Evolutionary conservation across 2,797 vertebrate genomes (phyloP).

Genomic region (Pogonophryne albipinna): DNA sequence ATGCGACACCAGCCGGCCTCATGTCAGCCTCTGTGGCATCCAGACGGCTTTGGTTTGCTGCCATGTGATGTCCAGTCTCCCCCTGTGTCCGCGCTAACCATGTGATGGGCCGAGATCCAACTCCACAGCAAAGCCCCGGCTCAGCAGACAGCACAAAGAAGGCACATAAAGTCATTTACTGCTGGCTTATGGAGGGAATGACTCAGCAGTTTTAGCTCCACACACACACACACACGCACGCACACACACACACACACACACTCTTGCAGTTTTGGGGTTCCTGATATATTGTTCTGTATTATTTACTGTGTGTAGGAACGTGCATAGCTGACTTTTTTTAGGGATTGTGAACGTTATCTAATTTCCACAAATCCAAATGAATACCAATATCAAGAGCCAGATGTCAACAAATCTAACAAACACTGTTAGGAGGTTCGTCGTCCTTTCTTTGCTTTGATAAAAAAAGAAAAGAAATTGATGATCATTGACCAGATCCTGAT

Average conservation of each 20-base stretch:
- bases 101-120: constrained; percentile 54
- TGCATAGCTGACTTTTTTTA: background rate
- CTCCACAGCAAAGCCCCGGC: constrained; percentile 43
- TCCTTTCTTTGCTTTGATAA: constrained; percentile 29
- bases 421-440: background rate
- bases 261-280: no score
- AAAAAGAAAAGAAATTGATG: constrained; percentile 10
- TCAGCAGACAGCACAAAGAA: constrained; percentile 55
- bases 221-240: constrained; percentile 31
- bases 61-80: constrained; percentile 36
- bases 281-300: background rate
- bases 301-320: background rate
- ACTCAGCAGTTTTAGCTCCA: constrained; percentile 72
- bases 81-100: constrained; percentile 22
- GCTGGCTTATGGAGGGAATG: constrained; percentile 62
- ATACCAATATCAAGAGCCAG: background rate
- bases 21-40: background rate
- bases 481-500: constrained; percentile 15
- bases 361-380: constrained; percentile 1
- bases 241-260: constrained; percentile 36
- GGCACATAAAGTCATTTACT: constrained; percentile 64
- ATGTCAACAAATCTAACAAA: constrained; percentile 10
- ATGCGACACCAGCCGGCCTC: background rate
- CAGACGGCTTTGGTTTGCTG: constrained; percentile 15
- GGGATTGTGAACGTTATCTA: no score